Conservation (phyloP, 2,113 vertebrate genomes). For the Xyliphius kryptos region DNA sequence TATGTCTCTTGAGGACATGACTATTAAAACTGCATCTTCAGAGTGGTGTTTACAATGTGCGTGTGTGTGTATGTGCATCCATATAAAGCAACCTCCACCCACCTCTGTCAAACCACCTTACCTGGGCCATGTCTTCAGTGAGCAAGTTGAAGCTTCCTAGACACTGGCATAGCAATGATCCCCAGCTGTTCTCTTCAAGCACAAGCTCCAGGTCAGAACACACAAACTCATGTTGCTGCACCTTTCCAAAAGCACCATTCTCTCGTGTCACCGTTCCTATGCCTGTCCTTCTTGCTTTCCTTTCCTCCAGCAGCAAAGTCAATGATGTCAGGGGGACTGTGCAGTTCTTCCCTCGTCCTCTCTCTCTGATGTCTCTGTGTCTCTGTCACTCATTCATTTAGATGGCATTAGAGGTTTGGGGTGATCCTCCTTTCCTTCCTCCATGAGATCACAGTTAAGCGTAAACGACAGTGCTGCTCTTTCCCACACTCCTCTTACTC, state of each 20-base stretch:
- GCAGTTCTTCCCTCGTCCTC: constrained; percentile 1
- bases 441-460: background rate
- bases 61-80: background rate
- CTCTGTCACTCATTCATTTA: constrained; percentile 10
- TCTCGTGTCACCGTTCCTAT: constrained; percentile 1
- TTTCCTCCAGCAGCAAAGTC: no score
- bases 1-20: constrained; percentile 1
- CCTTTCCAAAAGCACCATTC: constrained; percentile 24
- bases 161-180: constrained; percentile 34
- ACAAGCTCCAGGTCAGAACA: constrained; percentile 15
- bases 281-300: constrained; percentile 16
- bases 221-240: constrained; percentile 4
- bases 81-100: background rate
- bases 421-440: constrained; percentile 18
- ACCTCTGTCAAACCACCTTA: no score
- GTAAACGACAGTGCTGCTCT: constrained; percentile 8
- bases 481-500: constrained; percentile 24
- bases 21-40: background rate
- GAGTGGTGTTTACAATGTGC: constrained; percentile 14
- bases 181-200: constrained; percentile 10
- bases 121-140: constrained; percentile 50
- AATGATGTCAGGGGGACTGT: background rate
- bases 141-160: constrained; percentile 27
- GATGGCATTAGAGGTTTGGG: background rate
- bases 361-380: background rate